Evolutionary conservation across 2,113 vertebrate genomes (phyloP).

Genomic region (Sialia sialis): DNA sequence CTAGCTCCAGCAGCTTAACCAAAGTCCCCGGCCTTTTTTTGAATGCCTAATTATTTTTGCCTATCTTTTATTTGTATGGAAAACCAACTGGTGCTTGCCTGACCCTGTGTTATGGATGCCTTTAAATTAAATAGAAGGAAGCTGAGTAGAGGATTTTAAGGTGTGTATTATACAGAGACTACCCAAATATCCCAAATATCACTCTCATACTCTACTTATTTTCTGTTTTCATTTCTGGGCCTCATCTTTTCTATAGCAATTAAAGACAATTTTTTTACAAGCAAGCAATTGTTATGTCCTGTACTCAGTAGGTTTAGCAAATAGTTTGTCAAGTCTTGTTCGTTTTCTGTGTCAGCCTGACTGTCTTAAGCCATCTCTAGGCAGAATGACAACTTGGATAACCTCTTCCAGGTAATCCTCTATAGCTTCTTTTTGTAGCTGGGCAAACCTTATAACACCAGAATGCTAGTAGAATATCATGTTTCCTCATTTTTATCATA

Average conservation of each 20-base stretch:
- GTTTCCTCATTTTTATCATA: background rate
- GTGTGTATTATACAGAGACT: background rate
- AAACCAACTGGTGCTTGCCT: background rate
- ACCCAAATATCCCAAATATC: background rate
- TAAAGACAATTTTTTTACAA: background rate
- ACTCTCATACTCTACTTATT: background rate
- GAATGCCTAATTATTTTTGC: background rate
- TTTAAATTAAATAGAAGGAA: background rate
- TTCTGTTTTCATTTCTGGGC: background rate
- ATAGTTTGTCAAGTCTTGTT: background rate
- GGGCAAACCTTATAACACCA: background rate
- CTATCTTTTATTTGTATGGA: background rate
- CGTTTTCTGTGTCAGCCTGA: background rate
- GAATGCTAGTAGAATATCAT: background rate
- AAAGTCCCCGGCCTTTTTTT: background rate
- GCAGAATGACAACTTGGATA: background rate
- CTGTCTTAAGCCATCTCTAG: background rate
- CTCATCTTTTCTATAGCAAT: background rate
- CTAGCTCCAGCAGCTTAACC: background rate
- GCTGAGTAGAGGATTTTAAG: background rate
- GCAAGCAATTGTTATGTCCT: background rate
- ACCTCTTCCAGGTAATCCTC: background rate
- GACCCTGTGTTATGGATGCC: background rate
- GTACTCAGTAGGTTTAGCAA: background rate
- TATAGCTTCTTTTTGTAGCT: background rate